These are phyloP conservation scores for Drosophila borborema DNA, from an alignment of 2,888 invertebrate species.

Conservation along the genomic window DNA sequence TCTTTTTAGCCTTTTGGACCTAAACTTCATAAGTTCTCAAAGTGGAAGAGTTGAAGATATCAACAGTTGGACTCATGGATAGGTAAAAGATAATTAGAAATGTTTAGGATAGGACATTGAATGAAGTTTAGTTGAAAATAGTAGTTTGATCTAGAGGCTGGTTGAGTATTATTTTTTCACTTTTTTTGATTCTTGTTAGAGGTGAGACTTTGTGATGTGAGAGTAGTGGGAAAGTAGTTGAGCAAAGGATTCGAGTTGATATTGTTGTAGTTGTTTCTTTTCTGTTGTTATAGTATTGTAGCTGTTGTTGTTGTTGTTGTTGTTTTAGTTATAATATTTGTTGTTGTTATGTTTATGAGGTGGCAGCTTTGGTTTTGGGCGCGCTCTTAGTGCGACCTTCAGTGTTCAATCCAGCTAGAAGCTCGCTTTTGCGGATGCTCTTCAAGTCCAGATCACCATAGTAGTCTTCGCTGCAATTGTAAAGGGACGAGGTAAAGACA, in stretches of 20 bases:
- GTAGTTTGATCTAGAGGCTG: conserved; percentile 47
- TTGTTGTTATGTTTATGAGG: conserved; percentile 79
- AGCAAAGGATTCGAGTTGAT: conserved; percentile 64
- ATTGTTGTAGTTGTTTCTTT: conserved; percentile 45
- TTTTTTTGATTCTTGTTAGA: conserved; percentile 26
- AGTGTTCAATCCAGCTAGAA: conserved; percentile 90
- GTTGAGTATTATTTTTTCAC: conserved; percentile 40
- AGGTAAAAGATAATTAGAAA: conserved; percentile 27
- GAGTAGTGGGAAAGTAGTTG: conserved; percentile 53
- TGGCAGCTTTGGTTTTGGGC: conserved; percentile 85
- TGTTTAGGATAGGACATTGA: conserved; percentile 24
- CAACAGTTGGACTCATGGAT: conserved; percentile 57
- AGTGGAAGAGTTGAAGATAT: conserved; percentile 41
- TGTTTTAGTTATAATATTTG: conserved; percentile 30
- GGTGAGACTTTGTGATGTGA: conserved; percentile 60
- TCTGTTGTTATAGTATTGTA: conserved; percentile 46
- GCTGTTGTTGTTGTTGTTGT: conserved; percentile 54
- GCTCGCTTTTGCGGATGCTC: conserved; percentile 97
- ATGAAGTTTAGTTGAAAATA: conserved; percentile 5
- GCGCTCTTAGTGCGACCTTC: conserved; percentile 85
- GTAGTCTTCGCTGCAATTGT: conserved; percentile 96
- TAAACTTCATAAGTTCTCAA: conserved; percentile 25
- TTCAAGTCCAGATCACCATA: conserved; percentile 97
- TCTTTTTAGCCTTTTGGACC: conserved; percentile 38
- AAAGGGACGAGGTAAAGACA: conserved; percentile 80